Conservation (phyloP, 1,140 invertebrate species). For the Panagrolaimus sp. region DNA sequence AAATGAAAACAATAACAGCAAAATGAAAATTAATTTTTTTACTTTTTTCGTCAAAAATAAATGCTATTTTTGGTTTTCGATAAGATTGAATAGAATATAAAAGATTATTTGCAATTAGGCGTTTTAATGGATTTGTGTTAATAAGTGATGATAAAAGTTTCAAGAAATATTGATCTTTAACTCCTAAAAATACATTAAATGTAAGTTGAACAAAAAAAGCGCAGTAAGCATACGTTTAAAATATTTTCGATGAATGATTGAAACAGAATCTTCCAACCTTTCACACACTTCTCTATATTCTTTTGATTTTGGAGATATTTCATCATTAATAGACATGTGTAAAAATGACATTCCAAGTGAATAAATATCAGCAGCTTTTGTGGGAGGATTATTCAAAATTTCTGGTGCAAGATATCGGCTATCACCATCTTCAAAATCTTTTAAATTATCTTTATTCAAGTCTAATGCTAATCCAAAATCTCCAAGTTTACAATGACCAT, state of each 20-base stretch:
- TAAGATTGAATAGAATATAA: background rate
- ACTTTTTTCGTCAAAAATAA: too few species aligned
- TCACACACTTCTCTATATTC: too few species aligned
- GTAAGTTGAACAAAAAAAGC: background rate
- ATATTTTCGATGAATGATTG: background rate
- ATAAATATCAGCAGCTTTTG: slow-evolving; percentile 64
- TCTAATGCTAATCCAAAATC: slow-evolving; percentile 72
- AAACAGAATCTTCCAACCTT: too few species aligned
- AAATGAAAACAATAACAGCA: too few species aligned
- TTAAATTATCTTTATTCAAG: slow-evolving; percentile 65
- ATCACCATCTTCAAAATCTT: slow-evolving; percentile 67
- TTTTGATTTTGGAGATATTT: background rate
- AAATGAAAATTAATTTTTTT: too few species aligned
- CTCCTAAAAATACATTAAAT: background rate
- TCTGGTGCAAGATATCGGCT: slow-evolving; percentile 72
- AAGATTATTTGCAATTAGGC: background rate
- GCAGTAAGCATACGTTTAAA: background rate
- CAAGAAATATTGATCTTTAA: background rate
- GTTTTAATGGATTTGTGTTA: background rate
- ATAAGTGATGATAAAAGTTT: background rate
- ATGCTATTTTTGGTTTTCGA: too few species aligned
- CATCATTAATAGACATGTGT: slow-evolving; percentile 64
- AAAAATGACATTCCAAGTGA: slow-evolving; percentile 71
- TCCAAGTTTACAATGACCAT: slow-evolving; percentile 68
- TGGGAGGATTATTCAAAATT: slow-evolving; percentile 67